Percentiles rank a stretch among this genome's conserved stretches.
phyloP scores from a whole-genome alignment of 2,888 invertebrate species.

The Cosmorhoe ocellata region DNA sequence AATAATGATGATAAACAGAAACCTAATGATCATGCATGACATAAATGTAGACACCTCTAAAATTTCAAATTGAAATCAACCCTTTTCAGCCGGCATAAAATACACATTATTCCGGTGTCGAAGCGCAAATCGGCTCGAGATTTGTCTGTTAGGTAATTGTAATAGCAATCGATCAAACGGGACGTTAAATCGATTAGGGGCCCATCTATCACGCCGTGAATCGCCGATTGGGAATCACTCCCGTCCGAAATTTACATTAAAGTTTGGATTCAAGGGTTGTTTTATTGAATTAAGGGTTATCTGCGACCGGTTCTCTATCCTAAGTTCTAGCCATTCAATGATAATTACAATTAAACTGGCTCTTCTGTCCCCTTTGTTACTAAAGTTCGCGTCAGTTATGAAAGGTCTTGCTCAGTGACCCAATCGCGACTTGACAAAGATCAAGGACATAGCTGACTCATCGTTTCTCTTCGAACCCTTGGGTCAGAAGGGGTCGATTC shows the following conservation, averaged over 20 bases:
- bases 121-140: neutral
- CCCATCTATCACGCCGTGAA: constrained; percentile 5
- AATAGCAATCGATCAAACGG: constrained; percentile 13
- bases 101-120: constrained; percentile 1
- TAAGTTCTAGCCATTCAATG: too few relatives aligned
- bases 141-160: constrained; percentile 10
- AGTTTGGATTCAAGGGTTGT: neutral
- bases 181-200: constrained; percentile 11
- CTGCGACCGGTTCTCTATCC: too few relatives aligned
- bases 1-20: too few relatives aligned
- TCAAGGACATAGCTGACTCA: too few relatives aligned
- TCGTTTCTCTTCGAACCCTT: neutral
- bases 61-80: too few relatives aligned
- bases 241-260: neutral
- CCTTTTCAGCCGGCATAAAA: neutral
- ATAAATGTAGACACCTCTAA: too few relatives aligned
- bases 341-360: too few relatives aligned
- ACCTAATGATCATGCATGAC: too few relatives aligned
- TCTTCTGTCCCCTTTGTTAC: too few relatives aligned
- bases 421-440: too few relatives aligned
- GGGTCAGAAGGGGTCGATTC: constrained; percentile 2
- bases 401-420: too few relatives aligned
- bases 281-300: neutral
- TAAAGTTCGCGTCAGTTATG: too few relatives aligned
- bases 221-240: neutral